Evolutionary conservation across 2,888 invertebrate genomes (phyloP), one percentile per base, ranked within the genome.

Genomic region (Limnephilus lunatus): DNA sequence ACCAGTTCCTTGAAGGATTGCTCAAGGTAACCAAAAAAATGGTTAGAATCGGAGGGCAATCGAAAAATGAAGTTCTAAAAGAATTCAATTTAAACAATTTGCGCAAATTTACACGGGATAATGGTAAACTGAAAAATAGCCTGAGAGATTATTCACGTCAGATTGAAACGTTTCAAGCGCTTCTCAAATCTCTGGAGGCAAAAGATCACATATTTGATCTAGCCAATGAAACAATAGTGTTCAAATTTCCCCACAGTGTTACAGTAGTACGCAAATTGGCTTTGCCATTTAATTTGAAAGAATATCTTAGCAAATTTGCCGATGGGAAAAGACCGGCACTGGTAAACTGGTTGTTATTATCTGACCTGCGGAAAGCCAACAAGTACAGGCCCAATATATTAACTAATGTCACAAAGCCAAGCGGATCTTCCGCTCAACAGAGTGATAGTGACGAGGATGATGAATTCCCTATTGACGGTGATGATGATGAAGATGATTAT

Each of bases 1-100:
- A 98, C 95, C 98, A 98, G 94, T 98, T 98, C 94, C 95, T 98
- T 80, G 97, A 98, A 94, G 98, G 97, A 14, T 95, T 98, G 15
- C 94, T 97, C 0, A 94, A 95, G 44, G 95, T 96, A 3, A 97
- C 97, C 0, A 94, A 96, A 0, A 96, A 96, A 92, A 96, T 98
- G 92, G 95, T 98, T 1, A 96, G 98, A 92, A 95, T 98, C 91
- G 98, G 98, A 0, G 97, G 97, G 39, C 97, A 97, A 94, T 97
- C 97, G 5, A 97, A 97, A 94, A 97, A 96, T 94, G 95, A 96
- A 92, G 94, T 94, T 14, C 94, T 98, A 80, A 95, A 96, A 92
- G 94, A 95, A 80, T 97, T 96, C 92, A 97, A 96, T 91, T 94
- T 97, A 19, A 95, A 95, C 87, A 95, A 94, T 92, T 94, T 95